A percentile compares a stretch with the other conserved stretches of the same genome.
Conservation (phyloP, 1,140 invertebrate species). For the Semibalanus balanoides region DNA sequence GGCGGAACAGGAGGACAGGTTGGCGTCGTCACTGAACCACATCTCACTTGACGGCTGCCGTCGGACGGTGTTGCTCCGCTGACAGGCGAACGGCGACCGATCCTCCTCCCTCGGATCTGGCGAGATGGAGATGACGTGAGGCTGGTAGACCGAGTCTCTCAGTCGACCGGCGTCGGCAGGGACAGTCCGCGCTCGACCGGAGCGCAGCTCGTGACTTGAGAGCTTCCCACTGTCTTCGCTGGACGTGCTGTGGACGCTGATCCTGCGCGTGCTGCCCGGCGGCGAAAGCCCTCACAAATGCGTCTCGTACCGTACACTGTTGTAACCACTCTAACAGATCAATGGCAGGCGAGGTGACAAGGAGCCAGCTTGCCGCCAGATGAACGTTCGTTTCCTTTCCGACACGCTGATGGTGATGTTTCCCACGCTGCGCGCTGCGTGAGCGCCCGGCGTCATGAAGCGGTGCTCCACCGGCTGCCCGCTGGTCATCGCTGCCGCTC, state of each 20-base stretch:
- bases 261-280: background rate
- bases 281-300: background rate
- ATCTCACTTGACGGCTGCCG: background rate
- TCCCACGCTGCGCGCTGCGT: background rate
- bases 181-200: background rate
- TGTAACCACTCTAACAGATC: conserved; percentile 65
- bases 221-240: background rate
- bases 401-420: background rate
- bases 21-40: background rate
- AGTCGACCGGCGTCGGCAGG: no score
- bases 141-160: no score
- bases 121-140: no score
- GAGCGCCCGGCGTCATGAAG: background rate
- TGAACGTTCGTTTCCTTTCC: background rate
- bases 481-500: no score
- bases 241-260: background rate
- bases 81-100: background rate
- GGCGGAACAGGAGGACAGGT: background rate
- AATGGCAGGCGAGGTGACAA: conserved; percentile 39
- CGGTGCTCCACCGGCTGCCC: background rate
- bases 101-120: background rate
- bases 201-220: background rate
- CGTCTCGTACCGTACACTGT: conserved; percentile 51
- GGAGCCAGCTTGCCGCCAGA: no score
- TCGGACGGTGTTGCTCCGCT: background rate